Evolutionary conservation across 2,797 vertebrate species (phyloP), one percentile per base, ranked within the genome.

Genomic region (Kryptolebias ocellatus): DNA sequence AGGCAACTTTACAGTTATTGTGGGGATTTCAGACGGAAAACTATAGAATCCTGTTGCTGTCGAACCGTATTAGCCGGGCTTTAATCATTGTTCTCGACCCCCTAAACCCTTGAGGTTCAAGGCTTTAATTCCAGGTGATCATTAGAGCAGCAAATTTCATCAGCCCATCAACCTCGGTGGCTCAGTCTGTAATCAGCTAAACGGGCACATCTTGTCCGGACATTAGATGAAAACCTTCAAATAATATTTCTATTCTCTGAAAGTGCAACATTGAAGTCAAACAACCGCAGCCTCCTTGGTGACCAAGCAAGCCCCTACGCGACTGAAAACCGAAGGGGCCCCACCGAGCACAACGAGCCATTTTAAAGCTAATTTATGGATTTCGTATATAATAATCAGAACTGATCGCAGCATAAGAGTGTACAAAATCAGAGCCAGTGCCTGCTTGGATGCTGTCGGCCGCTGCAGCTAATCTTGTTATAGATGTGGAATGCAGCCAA

Each of bases 61-160:
- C 39, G 14, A 63, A 24, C 11, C 11, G 61, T 53, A 67, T 58
- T 49, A 45, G 5, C 59, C 44, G 44, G 53, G 16, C 31, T 61
- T 39, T 67, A 66, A 83, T 79, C 73, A 73, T 24, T 15, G 42
- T 46, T 70, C 61, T 73, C 66, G 53, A 50, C 55, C 46, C 55
- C 46, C n/a, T 15, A 12, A 61, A 55, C 61, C 72, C 63, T 15
- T 5, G 46, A 85, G 60, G 53, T 49, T 57, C 8, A 24, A 9
- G 15, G 15, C 57, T 82, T 55, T 66, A 74, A 80, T 76, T 76
- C 60, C n/a, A 70, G 24, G 64, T 54, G 60, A 58, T 80, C 61
- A 70, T 50, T 44, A 29, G 53, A 60, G 71, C 44, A 62, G 47
- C 71, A 62, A 29, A 80, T 72, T 71, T 66, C 59, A 65, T 68